These are phyloP conservation scores for Spondyliosoma cantharus DNA, from an alignment of 2,797 vertebrate species.

Conservation along the genomic window DNA sequence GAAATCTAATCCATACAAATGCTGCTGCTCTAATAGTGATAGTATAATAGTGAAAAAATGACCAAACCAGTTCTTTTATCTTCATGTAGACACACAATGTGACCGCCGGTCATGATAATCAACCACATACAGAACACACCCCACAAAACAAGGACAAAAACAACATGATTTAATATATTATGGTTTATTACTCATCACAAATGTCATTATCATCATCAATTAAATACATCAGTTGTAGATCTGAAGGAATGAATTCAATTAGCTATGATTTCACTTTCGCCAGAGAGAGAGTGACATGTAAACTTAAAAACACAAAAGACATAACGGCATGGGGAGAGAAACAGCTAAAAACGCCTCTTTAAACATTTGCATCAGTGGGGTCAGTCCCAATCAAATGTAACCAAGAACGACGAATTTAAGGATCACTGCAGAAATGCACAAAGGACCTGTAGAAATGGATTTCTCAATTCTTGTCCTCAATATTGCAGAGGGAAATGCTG, in stretches of 20 bases:
- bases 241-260: constrained; percentile 84
- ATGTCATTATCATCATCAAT: constrained; percentile 82
- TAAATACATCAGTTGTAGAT: constrained; percentile 86
- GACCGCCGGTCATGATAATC: no score
- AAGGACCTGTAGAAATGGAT: constrained; percentile 31
- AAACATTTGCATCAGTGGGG: constrained; percentile 57
- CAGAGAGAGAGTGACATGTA: constrained; percentile 79
- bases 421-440: constrained; percentile 42
- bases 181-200: constrained; percentile 88
- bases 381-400: constrained; percentile 41
- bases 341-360: constrained; percentile 45
- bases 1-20: background rate
- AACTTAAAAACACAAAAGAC: constrained; percentile 82
- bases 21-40: background rate
- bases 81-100: no score
- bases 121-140: background rate
- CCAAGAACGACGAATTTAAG: constrained; percentile 20
- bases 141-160: constrained; percentile 8
- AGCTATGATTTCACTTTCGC: constrained; percentile 79
- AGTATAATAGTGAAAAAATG: no score
- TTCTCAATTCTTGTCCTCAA: constrained; percentile 6
- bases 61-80: no score
- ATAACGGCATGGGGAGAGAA: constrained; percentile 42
- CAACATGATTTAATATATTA: constrained; percentile 85
- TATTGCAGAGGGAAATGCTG: constrained; percentile 38